A percentile compares a stretch with the other conserved stretches of the same genome.
These are phyloP conservation scores for Thaumetopoea pityocampa DNA, from an alignment of 1,140 invertebrate species.

Conservation along the genomic window DNA sequence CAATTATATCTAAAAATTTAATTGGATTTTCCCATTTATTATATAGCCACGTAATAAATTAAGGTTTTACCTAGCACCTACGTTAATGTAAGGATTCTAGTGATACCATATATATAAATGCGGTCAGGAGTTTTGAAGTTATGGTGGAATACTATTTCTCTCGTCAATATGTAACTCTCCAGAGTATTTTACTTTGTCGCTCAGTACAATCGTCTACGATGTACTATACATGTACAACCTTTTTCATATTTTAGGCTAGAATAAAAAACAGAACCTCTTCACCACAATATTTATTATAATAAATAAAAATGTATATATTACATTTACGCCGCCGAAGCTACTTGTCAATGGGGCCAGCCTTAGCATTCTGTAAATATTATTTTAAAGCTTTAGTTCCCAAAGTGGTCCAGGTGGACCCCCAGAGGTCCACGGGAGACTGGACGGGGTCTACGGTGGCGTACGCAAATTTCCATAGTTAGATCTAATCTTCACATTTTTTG, in stretches of 20 bases:
- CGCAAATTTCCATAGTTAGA: neutral
- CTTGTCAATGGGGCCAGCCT: conserved; percentile 41
- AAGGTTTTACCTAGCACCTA: too few species aligned
- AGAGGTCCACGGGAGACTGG: neutral
- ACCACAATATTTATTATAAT: conserved; percentile 49
- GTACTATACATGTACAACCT: too few species aligned
- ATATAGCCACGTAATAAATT: too few species aligned
- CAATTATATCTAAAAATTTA: too few species aligned
- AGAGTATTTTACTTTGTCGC: too few species aligned
- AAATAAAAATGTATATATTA: conserved; percentile 66
- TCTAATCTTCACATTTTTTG: too few species aligned
- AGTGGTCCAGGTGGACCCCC: neutral
- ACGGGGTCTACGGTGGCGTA: neutral
- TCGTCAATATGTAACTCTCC: too few species aligned
- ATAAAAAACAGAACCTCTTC: conserved; percentile 13
- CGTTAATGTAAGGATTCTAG: neutral
- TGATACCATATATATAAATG: neutral
- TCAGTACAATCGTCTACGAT: too few species aligned
- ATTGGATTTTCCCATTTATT: too few species aligned
- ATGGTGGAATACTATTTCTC: too few species aligned
- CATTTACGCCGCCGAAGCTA: conserved; percentile 53
- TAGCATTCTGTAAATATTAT: conserved; percentile 34
- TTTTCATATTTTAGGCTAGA: neutral
- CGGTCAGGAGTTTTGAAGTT: neutral
- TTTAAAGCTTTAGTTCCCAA: conserved; percentile 30